A percentile compares a stretch with the other conserved stretches of the same genome.
Evolutionary conservation across 2,888 invertebrate genomes (phyloP).

Genomic region (Drosophila subquinaria): DNA sequence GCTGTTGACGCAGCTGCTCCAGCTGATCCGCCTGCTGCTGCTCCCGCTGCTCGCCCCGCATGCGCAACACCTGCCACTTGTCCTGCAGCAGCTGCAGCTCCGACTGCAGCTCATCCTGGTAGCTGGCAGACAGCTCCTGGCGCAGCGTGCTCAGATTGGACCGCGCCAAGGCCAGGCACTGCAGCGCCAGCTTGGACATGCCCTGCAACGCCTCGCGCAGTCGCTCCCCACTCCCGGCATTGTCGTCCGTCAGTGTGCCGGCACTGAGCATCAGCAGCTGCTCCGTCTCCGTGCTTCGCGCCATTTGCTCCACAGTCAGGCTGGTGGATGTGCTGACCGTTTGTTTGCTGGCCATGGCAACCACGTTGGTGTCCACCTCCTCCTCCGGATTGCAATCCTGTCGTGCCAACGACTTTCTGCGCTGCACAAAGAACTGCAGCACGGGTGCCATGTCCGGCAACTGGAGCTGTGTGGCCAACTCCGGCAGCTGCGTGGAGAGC

Average conservation of each 20-base stretch:
- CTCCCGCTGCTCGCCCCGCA: conserved; percentile 87
- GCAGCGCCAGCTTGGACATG: conserved; percentile 87
- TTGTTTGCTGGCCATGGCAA: conserved; percentile 83
- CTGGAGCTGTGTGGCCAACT: conserved; percentile 88
- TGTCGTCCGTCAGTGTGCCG: conserved; percentile 86
- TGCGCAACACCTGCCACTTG: conserved; percentile 87
- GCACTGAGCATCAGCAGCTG: conserved; percentile 75
- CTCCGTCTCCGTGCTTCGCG: conserved; percentile 82
- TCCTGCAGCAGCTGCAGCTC: conserved; percentile 87
- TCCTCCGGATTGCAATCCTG: background rate
- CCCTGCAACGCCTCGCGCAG: conserved; percentile 86
- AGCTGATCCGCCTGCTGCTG: conserved; percentile 80
- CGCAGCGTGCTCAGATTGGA: conserved; percentile 88
- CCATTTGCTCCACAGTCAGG: conserved; percentile 61
- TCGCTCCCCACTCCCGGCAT: conserved; percentile 89
- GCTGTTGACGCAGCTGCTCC: conserved; percentile 77
- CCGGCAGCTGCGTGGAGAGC: conserved; percentile 89
- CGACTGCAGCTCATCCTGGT: conserved; percentile 86
- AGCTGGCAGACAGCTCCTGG: conserved; percentile 86
- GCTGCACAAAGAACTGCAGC: conserved; percentile 90
- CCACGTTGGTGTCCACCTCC: conserved; percentile 60
- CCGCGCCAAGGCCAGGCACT: conserved; percentile 87
- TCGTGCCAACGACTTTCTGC: conserved; percentile 61
- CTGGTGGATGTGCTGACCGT: conserved; percentile 73
- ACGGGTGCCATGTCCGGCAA: conserved; percentile 90